Evolutionary conservation across 2,888 invertebrate genomes (phyloP).

Genomic region (Tuberolachnus salignus): DNA sequence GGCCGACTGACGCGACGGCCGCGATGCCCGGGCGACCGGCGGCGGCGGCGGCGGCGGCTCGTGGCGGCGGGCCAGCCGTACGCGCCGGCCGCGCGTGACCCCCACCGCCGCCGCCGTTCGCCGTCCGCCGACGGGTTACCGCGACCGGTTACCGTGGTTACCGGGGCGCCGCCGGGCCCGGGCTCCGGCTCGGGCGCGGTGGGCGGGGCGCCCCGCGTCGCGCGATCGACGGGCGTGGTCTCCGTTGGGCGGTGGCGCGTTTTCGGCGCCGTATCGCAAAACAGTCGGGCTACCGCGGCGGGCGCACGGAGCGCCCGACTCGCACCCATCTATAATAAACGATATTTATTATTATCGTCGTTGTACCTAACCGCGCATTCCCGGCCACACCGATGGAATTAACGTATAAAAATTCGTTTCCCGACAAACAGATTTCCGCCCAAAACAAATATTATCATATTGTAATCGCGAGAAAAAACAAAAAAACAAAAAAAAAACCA

Average conservation of each 20-base stretch:
- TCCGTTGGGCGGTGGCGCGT: conserved; percentile 11
- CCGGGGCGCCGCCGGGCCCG: not conserved
- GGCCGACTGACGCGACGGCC: conserved; percentile 44
- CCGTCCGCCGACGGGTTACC: not conserved
- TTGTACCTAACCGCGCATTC: no score
- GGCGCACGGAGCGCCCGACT: no score
- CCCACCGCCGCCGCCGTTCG: conserved; percentile 7
- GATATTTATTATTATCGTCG: no score
- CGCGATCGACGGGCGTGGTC: conserved; percentile 43
- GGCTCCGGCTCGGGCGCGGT: not conserved
- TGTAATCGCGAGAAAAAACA: no score
- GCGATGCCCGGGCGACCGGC: conserved; percentile 31
- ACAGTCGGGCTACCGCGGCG: no score
- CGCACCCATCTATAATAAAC: no score
- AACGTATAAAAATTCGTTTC: no score
- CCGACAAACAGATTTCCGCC: no score
- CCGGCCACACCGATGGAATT: no score
- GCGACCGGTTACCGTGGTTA: conserved; percentile 37
- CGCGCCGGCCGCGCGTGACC: not conserved
- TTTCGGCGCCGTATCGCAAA: no score
- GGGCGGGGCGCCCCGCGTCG: conserved; percentile 10
- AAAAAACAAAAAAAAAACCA: no score
- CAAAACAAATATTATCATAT: no score
- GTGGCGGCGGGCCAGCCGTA: conserved; percentile 15
- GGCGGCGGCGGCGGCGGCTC: not conserved